Conservation (phyloP, 2,113 vertebrate species). For the Corydoras maculifer region DNA sequence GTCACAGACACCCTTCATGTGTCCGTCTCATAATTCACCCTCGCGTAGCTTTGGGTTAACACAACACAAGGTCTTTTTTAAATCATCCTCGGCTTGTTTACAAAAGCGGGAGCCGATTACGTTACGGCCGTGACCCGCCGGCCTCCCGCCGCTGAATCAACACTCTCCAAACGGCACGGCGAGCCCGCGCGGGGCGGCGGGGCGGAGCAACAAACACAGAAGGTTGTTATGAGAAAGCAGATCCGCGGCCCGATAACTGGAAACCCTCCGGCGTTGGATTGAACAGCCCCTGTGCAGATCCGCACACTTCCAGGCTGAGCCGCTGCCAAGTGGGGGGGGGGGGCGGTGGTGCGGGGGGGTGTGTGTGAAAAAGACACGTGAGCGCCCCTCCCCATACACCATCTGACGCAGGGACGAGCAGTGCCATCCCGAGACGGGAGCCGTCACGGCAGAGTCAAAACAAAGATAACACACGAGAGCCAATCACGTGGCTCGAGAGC, state of each 20-base stretch:
- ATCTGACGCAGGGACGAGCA: constrained; percentile 22
- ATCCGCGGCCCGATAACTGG: constrained; percentile 4
- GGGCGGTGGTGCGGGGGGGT: not conserved
- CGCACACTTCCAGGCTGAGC: not conserved
- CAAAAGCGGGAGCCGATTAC: constrained; percentile 7
- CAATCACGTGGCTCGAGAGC: not conserved
- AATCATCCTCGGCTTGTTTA: constrained; percentile 16
- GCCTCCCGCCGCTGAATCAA: constrained; percentile 18
- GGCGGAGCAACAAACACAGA: constrained; percentile 11
- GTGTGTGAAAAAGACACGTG: not conserved
- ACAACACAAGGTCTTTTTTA: not conserved
- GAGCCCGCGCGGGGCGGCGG: not conserved
- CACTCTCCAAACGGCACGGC: constrained; percentile 5
- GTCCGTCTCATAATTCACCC: not conserved
- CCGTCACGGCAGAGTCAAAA: constrained; percentile 9
- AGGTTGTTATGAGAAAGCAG: constrained; percentile 7
- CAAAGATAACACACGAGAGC: constrained; percentile 1
- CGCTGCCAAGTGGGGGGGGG: not conserved
- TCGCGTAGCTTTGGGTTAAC: not conserved
- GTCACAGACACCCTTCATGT: not conserved
- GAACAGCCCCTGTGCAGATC: constrained; percentile 1
- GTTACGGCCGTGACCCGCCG: constrained; percentile 9
- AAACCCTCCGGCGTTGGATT: not conserved
- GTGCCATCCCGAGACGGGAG: constrained; percentile 31
- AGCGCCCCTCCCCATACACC: not conserved